Evolutionary conservation across 2,113 vertebrate species (phyloP), one percentile per base, ranked within the genome.

Genomic region (Poeciliopsis prolifica): DNA sequence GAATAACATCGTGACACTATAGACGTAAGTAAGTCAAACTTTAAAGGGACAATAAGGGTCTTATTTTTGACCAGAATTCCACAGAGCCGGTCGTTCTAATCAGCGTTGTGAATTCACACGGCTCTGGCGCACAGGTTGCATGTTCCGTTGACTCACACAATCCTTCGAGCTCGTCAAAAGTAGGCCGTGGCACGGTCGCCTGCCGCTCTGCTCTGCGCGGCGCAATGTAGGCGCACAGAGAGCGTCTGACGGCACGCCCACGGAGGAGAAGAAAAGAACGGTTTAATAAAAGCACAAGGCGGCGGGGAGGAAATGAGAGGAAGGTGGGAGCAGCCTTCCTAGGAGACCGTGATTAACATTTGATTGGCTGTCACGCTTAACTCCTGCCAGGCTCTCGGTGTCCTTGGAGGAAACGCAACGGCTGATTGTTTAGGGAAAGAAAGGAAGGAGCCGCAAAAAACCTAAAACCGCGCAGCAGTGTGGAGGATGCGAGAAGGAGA

Each of bases 301-400:
- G 37, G 74, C 58, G 64, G 75, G 58, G 78, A 71, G 77, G 72
- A 86, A 75, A 80, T 69, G 63, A 79, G 31, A 19, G 77, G 70
- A 42, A 24, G 66, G 66, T 74, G 73, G 60, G 74, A 66, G 75
- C 12, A 0, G 72, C 35, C 51, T 28, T 85, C 85, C 85, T 84
- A 2, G 3, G 85, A 90, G 85, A 90, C 78, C 60, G 68, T 30
- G n/a, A 88, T 89, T 91, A 90, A 84, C 72, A 83, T 87, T 86
- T 90, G 85, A 91, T 91, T 89, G 86, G 89, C 74, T 90, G 89
- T 86, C 86, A 82, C 76, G 64, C 74, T 80, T 84, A 83, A 87
- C 82, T 80, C 81, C 76, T 74, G 77, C 83, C 74, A 68, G 44
- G 64, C 84, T 78, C 78, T 73, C 31, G 22, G 64, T 44, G 68